phyloP scores from a whole-genome alignment of 2,888 invertebrate species.

The Drosophila mulleri region DNA sequence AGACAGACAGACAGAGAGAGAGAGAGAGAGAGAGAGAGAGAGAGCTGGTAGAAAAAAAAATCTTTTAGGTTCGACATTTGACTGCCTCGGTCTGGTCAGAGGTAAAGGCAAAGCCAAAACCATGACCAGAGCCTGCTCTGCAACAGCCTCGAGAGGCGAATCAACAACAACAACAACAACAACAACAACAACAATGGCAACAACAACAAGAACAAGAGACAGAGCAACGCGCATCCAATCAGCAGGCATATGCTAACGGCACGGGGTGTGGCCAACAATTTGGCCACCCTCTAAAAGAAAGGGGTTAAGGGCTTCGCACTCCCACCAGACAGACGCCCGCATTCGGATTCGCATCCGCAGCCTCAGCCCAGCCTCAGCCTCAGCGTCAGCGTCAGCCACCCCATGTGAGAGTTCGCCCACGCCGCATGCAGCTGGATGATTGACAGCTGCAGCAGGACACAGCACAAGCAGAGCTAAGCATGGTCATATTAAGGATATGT shows the following conservation, averaged over 20 bases:
- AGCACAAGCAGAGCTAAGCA: neutral
- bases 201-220: slow-evolving; percentile 23
- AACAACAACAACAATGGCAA: slow-evolving; percentile 27
- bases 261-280: slow-evolving; percentile 68
- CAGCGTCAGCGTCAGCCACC: too few species aligned
- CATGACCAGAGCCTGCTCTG: slow-evolving; percentile 36
- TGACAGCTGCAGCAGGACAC: slow-evolving; percentile 42
- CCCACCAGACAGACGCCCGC: neutral
- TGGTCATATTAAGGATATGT: neutral
- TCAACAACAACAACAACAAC: slow-evolving; percentile 24
- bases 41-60: slow-evolving; percentile 29
- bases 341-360: slow-evolving; percentile 1
- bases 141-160: slow-evolving; percentile 54
- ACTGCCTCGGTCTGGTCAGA: slow-evolving; percentile 57
- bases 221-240: slow-evolving; percentile 63
- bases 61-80: slow-evolving; percentile 72
- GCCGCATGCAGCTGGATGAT: slow-evolving; percentile 36
- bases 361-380: neutral
- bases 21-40: neutral
- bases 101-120: slow-evolving; percentile 38
- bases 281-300: slow-evolving; percentile 42
- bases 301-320: slow-evolving; percentile 31
- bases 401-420: neutral
- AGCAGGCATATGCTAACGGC: slow-evolving; percentile 67
- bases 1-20: slow-evolving; percentile 9